Evolutionary conservation across 2,888 invertebrate species (phyloP).

Genomic region (Pheosia tremula): DNA sequence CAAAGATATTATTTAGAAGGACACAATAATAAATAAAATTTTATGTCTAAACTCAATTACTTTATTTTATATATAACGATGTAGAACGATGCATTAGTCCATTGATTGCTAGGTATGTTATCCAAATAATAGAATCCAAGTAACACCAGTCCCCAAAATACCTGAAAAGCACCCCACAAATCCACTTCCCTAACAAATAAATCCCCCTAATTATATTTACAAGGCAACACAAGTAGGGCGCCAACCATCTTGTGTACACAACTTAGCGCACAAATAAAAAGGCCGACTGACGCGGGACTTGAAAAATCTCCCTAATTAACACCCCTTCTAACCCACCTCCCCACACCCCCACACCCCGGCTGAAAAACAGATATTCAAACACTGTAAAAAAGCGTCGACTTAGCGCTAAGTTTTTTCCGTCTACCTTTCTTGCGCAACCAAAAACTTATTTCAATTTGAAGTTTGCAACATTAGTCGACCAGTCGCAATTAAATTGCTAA

Average conservation of each 20-base stretch:
- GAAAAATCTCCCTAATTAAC: constrained; percentile 43
- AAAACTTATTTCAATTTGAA: constrained; percentile 41
- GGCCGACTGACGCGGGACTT: constrained; percentile 14
- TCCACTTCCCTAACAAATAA: constrained; percentile 20
- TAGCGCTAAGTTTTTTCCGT: constrained; percentile 32
- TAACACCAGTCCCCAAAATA: not conserved
- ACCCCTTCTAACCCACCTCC: constrained; percentile 17
- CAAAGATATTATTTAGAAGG: no score
- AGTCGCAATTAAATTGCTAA: constrained; percentile 37
- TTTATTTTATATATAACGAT: no score
- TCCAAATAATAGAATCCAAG: no score
- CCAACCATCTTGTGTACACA: constrained; percentile 33
- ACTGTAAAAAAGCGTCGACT: constrained; percentile 32
- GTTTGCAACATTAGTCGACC: constrained; percentile 36
- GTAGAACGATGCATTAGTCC: no score
- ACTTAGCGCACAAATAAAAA: constrained; percentile 28
- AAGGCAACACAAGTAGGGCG: constrained; percentile 17
- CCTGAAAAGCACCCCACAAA: constrained; percentile 11
- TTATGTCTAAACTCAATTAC: no score
- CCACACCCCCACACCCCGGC: constrained; percentile 14
- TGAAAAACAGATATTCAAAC: constrained; percentile 37
- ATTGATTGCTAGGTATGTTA: no score
- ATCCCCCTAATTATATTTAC: constrained; percentile 32
- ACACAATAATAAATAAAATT: no score
- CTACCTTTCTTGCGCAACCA: constrained; percentile 30